phyloP scores from a whole-genome alignment of 2,797 vertebrate genomes.

The Melanotaenia pygmaea region DNA sequence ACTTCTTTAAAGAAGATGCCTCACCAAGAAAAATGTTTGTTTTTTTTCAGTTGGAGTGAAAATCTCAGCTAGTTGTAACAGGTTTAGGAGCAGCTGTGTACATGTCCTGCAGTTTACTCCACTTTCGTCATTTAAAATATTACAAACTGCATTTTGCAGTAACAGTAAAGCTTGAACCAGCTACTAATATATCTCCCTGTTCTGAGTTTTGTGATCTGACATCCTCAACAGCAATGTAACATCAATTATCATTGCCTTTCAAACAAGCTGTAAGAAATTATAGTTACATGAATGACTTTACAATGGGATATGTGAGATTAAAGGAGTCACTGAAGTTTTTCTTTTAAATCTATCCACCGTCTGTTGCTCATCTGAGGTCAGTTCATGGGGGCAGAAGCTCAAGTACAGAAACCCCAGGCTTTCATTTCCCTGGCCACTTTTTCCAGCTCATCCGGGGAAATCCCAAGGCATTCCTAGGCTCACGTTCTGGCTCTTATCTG shows the following conservation, averaged over 20 bases:
- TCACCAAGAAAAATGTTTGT: not conserved
- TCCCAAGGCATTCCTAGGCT: too few relatives aligned
- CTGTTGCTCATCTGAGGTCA: too few relatives aligned
- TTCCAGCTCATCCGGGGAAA: too few relatives aligned
- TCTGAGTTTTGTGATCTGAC: slow-evolving; percentile 2
- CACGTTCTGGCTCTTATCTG: too few relatives aligned
- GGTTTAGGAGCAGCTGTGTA: not conserved
- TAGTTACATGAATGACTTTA: not conserved
- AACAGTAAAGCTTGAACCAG: not conserved
- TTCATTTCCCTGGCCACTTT: too few relatives aligned
- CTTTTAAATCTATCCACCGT: too few relatives aligned
- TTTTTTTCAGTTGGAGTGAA: not conserved
- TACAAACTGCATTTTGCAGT: not conserved
- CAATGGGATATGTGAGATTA: not conserved
- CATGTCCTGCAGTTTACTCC: not conserved
- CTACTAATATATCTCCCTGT: not conserved
- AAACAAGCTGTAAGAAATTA: not conserved
- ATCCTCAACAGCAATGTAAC: not conserved
- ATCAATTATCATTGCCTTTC: not conserved
- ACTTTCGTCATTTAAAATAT: not conserved
- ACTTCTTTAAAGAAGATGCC: not conserved
- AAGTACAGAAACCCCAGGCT: too few relatives aligned
- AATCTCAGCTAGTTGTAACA: not conserved
- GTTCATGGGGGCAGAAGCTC: too few relatives aligned
- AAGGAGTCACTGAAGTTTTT: not conserved